Conservation (phyloP, 2,797 vertebrate genomes). For the Aldrovandia affinis region DNA sequence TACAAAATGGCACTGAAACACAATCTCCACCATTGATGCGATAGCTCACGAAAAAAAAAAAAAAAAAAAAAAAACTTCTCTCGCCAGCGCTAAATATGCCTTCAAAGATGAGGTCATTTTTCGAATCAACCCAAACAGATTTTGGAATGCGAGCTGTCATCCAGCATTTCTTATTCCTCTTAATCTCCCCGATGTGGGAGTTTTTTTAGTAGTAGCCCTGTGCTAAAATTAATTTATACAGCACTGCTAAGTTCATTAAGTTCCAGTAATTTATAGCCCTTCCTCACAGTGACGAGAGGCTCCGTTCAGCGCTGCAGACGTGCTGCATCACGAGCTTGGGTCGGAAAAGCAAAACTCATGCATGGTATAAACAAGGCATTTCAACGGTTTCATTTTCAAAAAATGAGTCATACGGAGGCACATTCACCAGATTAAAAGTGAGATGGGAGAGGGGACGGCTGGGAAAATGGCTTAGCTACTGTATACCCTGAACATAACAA, state of each 20-base stretch:
- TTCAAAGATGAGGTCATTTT: conserved; percentile 40
- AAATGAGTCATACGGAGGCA: conserved; percentile 66
- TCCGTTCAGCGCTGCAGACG: conserved; percentile 19
- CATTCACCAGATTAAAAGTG: conserved; percentile 64
- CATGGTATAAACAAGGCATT: conserved; percentile 59
- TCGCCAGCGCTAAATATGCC: conserved; percentile 29
- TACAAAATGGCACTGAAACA: conserved; percentile 76
- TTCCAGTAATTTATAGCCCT: conserved; percentile 47
- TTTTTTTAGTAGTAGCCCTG: conserved; percentile 45
- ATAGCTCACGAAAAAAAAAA: conserved; percentile 48
- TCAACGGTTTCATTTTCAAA: conserved; percentile 59
- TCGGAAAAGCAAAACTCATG: conserved; percentile 57
- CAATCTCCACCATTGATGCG: conserved; percentile 66
- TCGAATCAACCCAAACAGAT: conserved; percentile 34
- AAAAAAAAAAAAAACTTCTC: conserved; percentile 1
- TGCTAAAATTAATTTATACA: conserved; percentile 55
- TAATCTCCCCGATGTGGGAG: conserved; percentile 8
- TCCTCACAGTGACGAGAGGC: conserved; percentile 24
- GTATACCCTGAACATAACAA: not conserved
- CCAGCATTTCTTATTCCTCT: conserved; percentile 28
- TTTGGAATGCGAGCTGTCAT: conserved; percentile 29
- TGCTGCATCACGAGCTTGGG: conserved; percentile 39
- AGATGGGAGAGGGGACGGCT: conserved; percentile 42
- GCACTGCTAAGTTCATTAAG: conserved; percentile 45
- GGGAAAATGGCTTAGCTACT: conserved; percentile 10